Percentiles rank a stretch among this genome's conserved stretches.
These are phyloP conservation scores for Tillus elongatus DNA, from an alignment of 2,888 invertebrate species.

Conservation along the genomic window DNA sequence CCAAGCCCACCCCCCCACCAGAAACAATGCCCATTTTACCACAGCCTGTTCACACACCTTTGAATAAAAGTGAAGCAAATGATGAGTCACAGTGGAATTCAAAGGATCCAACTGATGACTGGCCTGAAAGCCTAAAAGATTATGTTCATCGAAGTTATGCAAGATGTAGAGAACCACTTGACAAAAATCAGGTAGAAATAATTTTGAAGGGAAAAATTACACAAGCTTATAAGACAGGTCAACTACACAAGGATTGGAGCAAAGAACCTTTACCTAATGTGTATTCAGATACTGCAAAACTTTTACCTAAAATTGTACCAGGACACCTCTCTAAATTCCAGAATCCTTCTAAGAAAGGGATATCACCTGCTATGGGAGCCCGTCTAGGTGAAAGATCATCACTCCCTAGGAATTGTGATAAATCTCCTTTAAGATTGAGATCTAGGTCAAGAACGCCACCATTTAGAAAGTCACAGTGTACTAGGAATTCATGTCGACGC, in stretches of 20 bases:
- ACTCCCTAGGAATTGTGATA: slow-evolving; percentile 34
- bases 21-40: slow-evolving; percentile 45
- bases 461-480: slow-evolving; percentile 33
- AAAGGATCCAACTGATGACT: slow-evolving; percentile 55
- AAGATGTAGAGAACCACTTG: slow-evolving; percentile 77
- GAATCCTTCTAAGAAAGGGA: slow-evolving; percentile 42
- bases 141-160: slow-evolving; percentile 90
- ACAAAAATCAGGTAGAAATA: slow-evolving; percentile 90
- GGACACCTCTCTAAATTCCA: slow-evolving; percentile 52
- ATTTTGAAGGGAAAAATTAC: slow-evolving; percentile 91
- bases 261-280: slow-evolving; percentile 86
- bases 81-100: slow-evolving; percentile 30
- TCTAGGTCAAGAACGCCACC: slow-evolving; percentile 31
- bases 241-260: slow-evolving; percentile 90
- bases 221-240: slow-evolving; percentile 78
- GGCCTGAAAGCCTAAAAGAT: slow-evolving; percentile 71
- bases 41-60: slow-evolving; percentile 41
- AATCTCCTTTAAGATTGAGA: slow-evolving; percentile 38
- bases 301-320: slow-evolving; percentile 44
- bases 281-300: slow-evolving; percentile 64
- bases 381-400: slow-evolving; percentile 48
- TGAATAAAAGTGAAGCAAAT: slow-evolving; percentile 16
- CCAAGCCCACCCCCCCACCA: slow-evolving; percentile 47
- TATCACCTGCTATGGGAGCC: slow-evolving; percentile 52
- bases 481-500: slow-evolving; percentile 32